Evolutionary conservation across 2,888 invertebrate genomes (phyloP).

Genomic region (Mimumesa dahlbomi): DNA sequence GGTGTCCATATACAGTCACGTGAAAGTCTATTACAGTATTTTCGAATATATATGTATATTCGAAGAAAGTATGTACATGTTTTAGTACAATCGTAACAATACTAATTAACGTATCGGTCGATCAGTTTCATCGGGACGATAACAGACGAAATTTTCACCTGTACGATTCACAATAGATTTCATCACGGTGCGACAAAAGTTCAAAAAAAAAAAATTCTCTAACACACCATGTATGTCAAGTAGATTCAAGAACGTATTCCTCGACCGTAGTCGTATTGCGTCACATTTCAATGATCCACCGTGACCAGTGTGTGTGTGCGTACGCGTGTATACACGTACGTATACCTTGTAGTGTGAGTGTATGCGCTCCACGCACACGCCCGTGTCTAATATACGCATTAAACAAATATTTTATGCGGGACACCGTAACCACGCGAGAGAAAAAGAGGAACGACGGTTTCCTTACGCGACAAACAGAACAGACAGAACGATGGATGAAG

Average conservation of each 20-base stretch:
- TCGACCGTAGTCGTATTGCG: conserved; percentile 38
- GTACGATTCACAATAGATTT: no score
- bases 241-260: conserved; percentile 44
- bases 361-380: conserved; percentile 2
- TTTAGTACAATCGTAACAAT: no score
- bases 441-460: conserved; percentile 24
- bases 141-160: no score
- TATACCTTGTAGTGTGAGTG: no score
- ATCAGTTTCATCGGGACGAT: no score
- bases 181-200: background rate
- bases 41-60: no score
- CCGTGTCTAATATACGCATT: conserved; percentile 1
- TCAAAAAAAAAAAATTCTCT: background rate
- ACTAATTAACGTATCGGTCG: no score
- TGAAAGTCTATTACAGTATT: no score
- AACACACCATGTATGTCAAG: conserved; percentile 13
- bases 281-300: conserved; percentile 49
- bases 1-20: no score
- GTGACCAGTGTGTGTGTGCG: conserved; percentile 4
- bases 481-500: conserved; percentile 16
- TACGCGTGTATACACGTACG: no score
- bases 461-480: conserved; percentile 14
- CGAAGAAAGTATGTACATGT: no score
- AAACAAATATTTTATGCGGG: conserved; percentile 43
- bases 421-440: conserved; percentile 26